Conservation (phyloP, 2,888 invertebrate genomes). For the Agrochola lota region DNA sequence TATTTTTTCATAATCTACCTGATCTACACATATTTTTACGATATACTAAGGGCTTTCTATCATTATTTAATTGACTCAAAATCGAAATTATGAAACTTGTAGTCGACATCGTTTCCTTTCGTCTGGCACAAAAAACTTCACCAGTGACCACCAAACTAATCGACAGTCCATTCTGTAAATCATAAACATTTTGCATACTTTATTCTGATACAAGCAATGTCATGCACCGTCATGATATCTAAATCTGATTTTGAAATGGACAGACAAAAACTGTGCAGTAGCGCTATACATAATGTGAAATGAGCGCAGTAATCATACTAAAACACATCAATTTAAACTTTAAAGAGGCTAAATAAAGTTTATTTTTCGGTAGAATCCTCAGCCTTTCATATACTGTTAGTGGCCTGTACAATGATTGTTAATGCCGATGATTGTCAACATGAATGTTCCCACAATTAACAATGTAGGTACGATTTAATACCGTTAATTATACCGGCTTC, state of each 20-base stretch:
- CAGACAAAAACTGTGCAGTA: conserved; percentile 54
- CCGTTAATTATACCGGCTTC: conserved; percentile 71
- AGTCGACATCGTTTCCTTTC: background rate
- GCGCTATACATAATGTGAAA: conserved; percentile 31
- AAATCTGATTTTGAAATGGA: conserved; percentile 46
- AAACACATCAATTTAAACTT: conserved; percentile 8
- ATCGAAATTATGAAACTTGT: background rate
- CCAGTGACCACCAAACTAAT: background rate
- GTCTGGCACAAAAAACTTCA: background rate
- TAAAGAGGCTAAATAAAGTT: conserved; percentile 10
- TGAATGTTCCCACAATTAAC: conserved; percentile 68
- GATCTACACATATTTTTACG: too few relatives aligned
- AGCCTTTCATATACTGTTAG: conserved; percentile 44
- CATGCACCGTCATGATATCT: conserved; percentile 41
- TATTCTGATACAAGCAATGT: conserved; percentile 27
- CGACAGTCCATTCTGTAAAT: conserved; percentile 13
- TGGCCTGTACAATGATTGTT: conserved; percentile 49
- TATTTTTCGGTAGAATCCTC: background rate
- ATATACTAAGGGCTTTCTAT: too few relatives aligned
- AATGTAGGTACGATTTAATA: conserved; percentile 67
- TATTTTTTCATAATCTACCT: too few relatives aligned
- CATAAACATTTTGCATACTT: conserved; percentile 12
- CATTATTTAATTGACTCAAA: background rate
- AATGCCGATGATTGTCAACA: conserved; percentile 62
- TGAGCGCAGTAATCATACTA: background rate